phyloP scores from a whole-genome alignment of 1,140 invertebrate genomes.

The Dufourea novaeangliae region DNA sequence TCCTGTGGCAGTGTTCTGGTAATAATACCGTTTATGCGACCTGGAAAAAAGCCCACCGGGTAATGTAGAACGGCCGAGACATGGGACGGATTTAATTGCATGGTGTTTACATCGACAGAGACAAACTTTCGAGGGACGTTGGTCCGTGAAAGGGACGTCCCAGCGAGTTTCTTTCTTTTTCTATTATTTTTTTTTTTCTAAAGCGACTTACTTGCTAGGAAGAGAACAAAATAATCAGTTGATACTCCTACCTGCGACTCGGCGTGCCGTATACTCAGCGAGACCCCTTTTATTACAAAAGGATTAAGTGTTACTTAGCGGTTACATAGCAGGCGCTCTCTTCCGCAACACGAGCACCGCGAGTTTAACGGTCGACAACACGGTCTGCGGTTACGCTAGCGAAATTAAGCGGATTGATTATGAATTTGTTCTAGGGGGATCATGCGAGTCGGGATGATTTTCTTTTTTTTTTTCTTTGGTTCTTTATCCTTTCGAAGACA shows the following conservation, averaged over 20 bases:
- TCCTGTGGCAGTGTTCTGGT: conserved; percentile 83
- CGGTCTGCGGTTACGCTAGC: conserved; percentile 37
- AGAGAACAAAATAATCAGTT: conserved; percentile 60
- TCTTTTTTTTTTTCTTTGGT: not conserved
- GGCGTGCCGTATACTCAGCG: conserved; percentile 54
- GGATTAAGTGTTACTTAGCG: conserved; percentile 60
- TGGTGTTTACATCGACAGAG: conserved; percentile 55
- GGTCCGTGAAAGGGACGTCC: conserved; percentile 45
- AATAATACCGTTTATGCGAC: conserved; percentile 87
- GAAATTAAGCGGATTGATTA: conserved; percentile 42
- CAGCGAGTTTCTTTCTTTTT: too few species aligned
- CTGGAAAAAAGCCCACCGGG: conserved; percentile 82
- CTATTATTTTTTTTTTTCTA: too few species aligned
- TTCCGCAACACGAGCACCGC: conserved; percentile 39
- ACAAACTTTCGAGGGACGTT: conserved; percentile 58
- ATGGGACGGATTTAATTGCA: conserved; percentile 50
- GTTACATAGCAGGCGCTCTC: conserved; percentile 52
- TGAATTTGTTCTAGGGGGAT: conserved; percentile 14
- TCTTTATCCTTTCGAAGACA: not conserved
- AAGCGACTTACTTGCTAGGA: conserved; percentile 58
- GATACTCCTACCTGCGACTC: conserved; percentile 62
- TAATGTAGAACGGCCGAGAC: conserved; percentile 72
- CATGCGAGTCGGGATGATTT: not conserved
- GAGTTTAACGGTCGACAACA: conserved; percentile 26
- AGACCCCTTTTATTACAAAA: conserved; percentile 61